phyloP scores from a whole-genome alignment of 2,888 invertebrate genomes.

The Polia nebulosa region DNA sequence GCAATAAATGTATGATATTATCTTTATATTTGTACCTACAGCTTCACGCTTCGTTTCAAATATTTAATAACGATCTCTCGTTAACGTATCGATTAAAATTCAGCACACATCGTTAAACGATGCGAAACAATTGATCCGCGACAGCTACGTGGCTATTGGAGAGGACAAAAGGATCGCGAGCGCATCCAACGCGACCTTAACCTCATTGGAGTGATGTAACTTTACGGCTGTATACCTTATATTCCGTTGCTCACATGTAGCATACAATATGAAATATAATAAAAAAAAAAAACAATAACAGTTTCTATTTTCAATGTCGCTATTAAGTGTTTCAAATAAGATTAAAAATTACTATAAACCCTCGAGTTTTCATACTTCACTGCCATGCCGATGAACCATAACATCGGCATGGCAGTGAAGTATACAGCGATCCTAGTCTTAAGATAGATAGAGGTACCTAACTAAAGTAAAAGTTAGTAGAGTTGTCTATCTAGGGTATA shows the following conservation, averaged over 20 bases:
- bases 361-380: too few relatives aligned
- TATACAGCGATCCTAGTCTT: neutral
- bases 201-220: constrained; percentile 73
- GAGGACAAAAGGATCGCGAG: constrained; percentile 70
- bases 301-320: neutral
- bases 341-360: neutral
- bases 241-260: constrained; percentile 38
- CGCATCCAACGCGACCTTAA: constrained; percentile 74
- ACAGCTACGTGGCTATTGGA: constrained; percentile 60
- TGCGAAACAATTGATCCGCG: constrained; percentile 71
- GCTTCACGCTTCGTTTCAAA: constrained; percentile 36
- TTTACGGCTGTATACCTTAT: constrained; percentile 55
- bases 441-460: neutral
- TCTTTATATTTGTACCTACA: constrained; percentile 18
- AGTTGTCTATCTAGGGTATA: too few relatives aligned
- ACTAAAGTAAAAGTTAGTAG: neutral
- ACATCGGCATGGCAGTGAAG: neutral
- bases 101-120: constrained; percentile 65
- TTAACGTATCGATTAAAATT: constrained; percentile 67
- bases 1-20: constrained; percentile 36
- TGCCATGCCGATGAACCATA: too few relatives aligned
- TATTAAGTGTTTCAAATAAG: neutral
- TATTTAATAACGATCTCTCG: constrained; percentile 33
- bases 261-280: too few relatives aligned
- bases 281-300: neutral